phyloP scores from a whole-genome alignment of 2,888 invertebrate genomes.

The Caenorhabditis japonica region DNA sequence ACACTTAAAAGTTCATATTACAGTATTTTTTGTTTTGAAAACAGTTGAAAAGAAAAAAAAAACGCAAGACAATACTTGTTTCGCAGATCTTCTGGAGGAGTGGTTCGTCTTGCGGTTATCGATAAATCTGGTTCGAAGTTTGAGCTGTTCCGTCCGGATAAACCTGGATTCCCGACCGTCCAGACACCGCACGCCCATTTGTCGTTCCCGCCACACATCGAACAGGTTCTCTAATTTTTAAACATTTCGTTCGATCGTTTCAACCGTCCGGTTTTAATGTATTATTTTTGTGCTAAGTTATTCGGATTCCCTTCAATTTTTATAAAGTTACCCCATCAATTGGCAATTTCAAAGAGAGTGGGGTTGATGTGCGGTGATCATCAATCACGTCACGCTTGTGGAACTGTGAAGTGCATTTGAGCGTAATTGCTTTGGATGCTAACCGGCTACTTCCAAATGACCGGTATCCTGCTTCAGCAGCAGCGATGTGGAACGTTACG shows the following conservation, averaged over 20 bases:
- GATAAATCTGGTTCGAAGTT: conserved; percentile 67
- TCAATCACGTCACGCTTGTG: conserved; percentile 46
- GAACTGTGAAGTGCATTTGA: conserved; percentile 33
- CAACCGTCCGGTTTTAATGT: conserved; percentile 31
- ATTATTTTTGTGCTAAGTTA: conserved; percentile 40
- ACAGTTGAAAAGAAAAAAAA: too few species aligned
- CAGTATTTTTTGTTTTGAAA: not conserved
- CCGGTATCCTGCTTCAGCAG: conserved; percentile 26
- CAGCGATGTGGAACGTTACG: conserved; percentile 26
- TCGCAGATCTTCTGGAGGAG: conserved; percentile 73
- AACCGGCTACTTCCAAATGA: conserved; percentile 24
- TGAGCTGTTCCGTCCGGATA: conserved; percentile 68
- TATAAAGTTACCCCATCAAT: conserved; percentile 17
- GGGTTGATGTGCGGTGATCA: conserved; percentile 18
- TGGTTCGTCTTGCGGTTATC: conserved; percentile 72
- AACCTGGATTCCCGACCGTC: conserved; percentile 69
- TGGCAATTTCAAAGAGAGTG: not conserved
- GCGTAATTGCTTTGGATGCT: conserved; percentile 28
- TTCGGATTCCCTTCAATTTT: conserved; percentile 31
- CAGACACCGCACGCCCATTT: conserved; percentile 60
- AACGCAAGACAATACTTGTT: not conserved
- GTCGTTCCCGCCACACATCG: conserved; percentile 69
- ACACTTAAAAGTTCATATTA: not conserved
- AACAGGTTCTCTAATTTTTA: conserved; percentile 41
- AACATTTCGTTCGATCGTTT: conserved; percentile 9